These are phyloP conservation scores for Cinclus cinclus DNA, from an alignment of 2,113 vertebrate species.

Conservation along the genomic window DNA sequence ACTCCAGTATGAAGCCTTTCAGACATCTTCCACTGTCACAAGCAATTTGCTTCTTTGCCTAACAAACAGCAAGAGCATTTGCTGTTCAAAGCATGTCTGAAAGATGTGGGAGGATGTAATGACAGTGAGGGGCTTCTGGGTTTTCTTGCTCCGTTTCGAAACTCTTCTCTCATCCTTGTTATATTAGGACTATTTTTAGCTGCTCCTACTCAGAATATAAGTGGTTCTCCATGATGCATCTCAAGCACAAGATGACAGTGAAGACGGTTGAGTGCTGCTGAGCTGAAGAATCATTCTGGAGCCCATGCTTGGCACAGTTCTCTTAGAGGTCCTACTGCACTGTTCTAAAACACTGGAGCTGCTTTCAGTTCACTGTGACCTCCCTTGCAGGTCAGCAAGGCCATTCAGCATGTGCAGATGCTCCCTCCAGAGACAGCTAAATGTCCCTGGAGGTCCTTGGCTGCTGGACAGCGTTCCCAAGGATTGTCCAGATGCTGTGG, in stretches of 20 bases:
- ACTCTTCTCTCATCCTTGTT: background rate
- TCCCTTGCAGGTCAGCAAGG: background rate
- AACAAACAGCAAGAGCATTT: constrained; percentile 9
- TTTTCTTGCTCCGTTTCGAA: constrained; percentile 3
- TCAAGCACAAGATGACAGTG: background rate
- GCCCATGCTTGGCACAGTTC: background rate
- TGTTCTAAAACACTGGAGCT: background rate
- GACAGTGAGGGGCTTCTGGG: constrained; percentile 10
- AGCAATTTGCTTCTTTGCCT: background rate
- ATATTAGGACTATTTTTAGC: constrained; percentile 41
- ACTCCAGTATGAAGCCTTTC: background rate
- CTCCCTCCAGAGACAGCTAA: background rate
- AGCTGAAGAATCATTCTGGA: background rate
- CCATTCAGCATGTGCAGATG: background rate
- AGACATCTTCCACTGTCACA: background rate
- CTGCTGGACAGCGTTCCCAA: background rate
- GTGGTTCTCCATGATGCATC: background rate
- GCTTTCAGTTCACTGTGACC: background rate
- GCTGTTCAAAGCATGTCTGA: background rate
- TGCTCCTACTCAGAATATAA: constrained; percentile 10
- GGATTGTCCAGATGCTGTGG: background rate
- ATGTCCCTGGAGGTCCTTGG: background rate
- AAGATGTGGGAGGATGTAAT: background rate
- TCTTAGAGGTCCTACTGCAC: background rate
- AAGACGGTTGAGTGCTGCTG: background rate